Conservation (phyloP, 2,113 vertebrate genomes). For the Pygoscelis adeliae region DNA sequence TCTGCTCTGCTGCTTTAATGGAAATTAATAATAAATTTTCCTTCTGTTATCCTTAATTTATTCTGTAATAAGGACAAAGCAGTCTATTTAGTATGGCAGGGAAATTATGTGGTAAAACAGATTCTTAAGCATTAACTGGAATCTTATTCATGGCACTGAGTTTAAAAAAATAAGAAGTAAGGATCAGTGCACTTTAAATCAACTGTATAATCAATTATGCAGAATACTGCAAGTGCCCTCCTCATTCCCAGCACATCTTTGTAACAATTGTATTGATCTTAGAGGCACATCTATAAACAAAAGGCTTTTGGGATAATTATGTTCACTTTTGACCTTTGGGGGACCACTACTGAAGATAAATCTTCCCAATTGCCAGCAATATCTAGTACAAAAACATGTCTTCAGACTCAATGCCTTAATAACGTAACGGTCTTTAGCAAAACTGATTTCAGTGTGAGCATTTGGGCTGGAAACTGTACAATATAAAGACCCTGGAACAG, state of each 20-base stretch:
- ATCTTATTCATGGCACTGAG: slow-evolving; percentile 5
- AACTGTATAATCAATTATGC: slow-evolving; percentile 61
- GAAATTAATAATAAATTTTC: slow-evolving; percentile 68
- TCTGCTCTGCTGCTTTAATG: slow-evolving; percentile 35
- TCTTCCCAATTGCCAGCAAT: neutral
- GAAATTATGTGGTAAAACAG: slow-evolving; percentile 11
- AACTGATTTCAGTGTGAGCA: neutral
- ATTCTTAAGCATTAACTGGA: slow-evolving; percentile 22
- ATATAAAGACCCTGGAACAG: neutral
- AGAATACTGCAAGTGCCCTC: slow-evolving; percentile 30
- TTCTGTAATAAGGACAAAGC: slow-evolving; percentile 4
- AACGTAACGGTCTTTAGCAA: neutral
- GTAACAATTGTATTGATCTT: slow-evolving; percentile 41
- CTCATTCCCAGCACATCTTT: slow-evolving; percentile 25
- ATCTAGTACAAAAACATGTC: neutral
- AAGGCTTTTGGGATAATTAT: neutral
- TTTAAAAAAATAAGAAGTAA: neutral
- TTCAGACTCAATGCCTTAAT: neutral
- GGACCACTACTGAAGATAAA: neutral
- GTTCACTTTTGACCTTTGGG: slow-evolving; percentile 34
- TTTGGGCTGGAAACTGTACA: neutral
- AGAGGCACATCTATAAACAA: neutral
- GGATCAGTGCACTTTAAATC: slow-evolving; percentile 43
- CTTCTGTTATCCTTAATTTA: slow-evolving; percentile 40
- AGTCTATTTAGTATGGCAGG: neutral